Evolutionary conservation across 2,888 invertebrate genomes (phyloP), one percentile per base, ranked within the genome.

Genomic region (Saturnia japonica): DNA sequence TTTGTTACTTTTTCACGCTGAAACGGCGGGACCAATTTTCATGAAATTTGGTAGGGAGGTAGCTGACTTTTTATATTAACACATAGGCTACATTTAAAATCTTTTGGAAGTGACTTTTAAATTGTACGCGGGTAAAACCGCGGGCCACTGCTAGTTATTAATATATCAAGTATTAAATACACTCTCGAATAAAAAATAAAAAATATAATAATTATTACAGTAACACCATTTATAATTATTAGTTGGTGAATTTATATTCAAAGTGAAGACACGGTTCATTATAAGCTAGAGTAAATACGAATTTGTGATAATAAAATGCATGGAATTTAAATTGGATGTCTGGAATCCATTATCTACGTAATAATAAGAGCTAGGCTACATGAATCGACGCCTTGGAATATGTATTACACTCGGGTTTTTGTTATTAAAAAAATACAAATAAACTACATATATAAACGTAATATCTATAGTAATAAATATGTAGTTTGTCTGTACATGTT

Each of bases 241-340:
- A 11, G 54, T 54, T 9, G 54, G 54, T 22, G 54, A 54, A 22
- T 54, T n/a, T n/a, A 54, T 54, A 43, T 43, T 43, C 14, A 43
- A 1, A 47, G 60, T 45, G 62, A 64, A 62, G n/a, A 45, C 45
- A 69, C 16, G 64, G 22, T 54, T 54, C 54, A n/a, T 54, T 22
- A n/a, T 54, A 54, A 69, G 47, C 47, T 62, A 47, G 28, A 34
- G 22, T 47, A 62, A 60, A 34, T 28, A 69, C 62, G 34, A 3
- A 34, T 45, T 64, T 69, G 62, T 54, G 45, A 45, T 43, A 60
- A 43, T 54, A 54, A 54, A 54, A 54, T 54, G 54, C 22, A 54
- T 54, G 54, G 54, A 54, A 54, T 54, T 54, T n/a, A 54, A 54
- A 54, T 54, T 54, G 54, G 54, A 54, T 54, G 22, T 54, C 22